phyloP scores from a whole-genome alignment of 2,113 vertebrate species.

The Heterocephalus glaber region DNA sequence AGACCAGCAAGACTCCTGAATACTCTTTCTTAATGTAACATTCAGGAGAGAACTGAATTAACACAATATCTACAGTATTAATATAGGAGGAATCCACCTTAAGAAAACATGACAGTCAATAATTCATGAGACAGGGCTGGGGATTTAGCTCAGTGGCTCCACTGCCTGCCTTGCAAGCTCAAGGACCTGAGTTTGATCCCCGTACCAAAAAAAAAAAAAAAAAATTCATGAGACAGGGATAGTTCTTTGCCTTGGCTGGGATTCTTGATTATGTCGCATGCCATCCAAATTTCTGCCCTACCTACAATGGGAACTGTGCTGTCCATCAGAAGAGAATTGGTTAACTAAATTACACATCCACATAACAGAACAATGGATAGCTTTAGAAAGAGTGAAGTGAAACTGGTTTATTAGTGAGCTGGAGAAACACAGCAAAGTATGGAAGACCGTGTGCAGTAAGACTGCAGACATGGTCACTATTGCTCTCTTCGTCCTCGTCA shows the following conservation, averaged over 20 bases:
- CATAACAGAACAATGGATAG: neutral
- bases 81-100: neutral
- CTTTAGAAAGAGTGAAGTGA: neutral
- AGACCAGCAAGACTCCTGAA: neutral
- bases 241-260: neutral
- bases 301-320: neutral
- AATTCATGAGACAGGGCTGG: neutral
- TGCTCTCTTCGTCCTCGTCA: neutral
- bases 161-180: too few relatives aligned
- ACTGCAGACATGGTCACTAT: neutral
- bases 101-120: neutral
- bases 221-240: too few relatives aligned
- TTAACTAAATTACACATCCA: neutral
- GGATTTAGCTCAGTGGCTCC: too few relatives aligned
- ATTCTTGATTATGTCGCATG: neutral
- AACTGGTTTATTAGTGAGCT: neutral
- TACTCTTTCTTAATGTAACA: constrained; percentile 31
- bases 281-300: neutral
- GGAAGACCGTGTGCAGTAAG: neutral
- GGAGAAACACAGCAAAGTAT: neutral
- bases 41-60: neutral
- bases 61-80: neutral
- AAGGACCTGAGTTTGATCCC: too few relatives aligned
- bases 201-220: too few relatives aligned
- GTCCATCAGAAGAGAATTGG: neutral